phyloP scores from a whole-genome alignment of 2,888 invertebrate genomes.

The Clitarchus hookeri region DNA sequence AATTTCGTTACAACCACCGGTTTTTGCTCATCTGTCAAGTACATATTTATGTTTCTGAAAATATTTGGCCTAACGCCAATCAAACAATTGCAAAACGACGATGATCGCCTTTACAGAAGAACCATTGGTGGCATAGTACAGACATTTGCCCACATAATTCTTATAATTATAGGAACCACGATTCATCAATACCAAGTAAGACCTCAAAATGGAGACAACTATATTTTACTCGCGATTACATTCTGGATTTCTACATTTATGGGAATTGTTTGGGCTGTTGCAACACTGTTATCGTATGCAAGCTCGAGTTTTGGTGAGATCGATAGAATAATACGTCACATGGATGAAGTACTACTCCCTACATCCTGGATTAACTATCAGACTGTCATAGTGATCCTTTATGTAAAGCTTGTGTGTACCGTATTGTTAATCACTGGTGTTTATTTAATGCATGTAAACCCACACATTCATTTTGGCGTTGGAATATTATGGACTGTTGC shows the following conservation, averaged over 20 bases:
- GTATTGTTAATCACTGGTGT: neutral
- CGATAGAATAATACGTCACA: neutral
- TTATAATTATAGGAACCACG: neutral
- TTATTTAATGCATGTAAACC: neutral
- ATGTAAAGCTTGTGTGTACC: neutral
- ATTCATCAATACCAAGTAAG: neutral
- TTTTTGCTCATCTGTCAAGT: neutral
- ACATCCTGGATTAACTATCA: too few relatives aligned
- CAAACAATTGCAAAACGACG: neutral
- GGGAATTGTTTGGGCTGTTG: too few relatives aligned
- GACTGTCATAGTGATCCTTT: too few relatives aligned
- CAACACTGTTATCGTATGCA: neutral
- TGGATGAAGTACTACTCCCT: too few relatives aligned
- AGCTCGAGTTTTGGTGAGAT: neutral
- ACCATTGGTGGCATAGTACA: neutral
- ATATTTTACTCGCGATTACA: neutral
- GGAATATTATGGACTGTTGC: too few relatives aligned
- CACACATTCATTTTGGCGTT: neutral
- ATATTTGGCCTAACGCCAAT: neutral
- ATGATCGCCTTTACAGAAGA: neutral
- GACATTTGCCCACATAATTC: neutral
- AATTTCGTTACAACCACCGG: too few relatives aligned
- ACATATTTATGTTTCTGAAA: neutral
- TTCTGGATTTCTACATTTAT: too few relatives aligned
- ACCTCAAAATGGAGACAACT: neutral